Conservation (phyloP, 1,140 invertebrate genomes). For the Caenorhabditis elegans region DNA sequence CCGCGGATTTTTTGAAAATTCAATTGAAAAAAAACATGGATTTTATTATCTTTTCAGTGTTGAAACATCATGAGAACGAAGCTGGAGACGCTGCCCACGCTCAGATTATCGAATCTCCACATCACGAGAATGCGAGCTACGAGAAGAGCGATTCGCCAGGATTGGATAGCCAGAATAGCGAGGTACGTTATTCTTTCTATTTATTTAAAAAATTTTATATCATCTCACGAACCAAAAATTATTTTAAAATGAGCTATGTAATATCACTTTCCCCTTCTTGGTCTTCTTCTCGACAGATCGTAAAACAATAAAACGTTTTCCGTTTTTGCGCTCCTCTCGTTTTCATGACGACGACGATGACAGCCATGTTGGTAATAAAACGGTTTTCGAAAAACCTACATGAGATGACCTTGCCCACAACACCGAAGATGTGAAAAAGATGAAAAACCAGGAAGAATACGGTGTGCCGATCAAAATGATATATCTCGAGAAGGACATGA, state of each 20-base stretch:
- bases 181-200: background rate
- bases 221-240: background rate
- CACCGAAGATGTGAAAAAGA: background rate
- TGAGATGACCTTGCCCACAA: background rate
- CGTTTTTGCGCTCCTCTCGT: too few species aligned
- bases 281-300: background rate
- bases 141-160: conserved; percentile 12
- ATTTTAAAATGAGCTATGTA: background rate
- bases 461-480: background rate
- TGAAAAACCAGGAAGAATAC: background rate
- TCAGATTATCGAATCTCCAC: background rate
- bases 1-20: too few species aligned
- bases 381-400: background rate
- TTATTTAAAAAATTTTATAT: background rate
- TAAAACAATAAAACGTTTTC: too few species aligned
- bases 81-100: background rate
- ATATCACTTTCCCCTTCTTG: background rate
- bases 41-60: background rate
- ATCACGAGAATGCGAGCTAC: background rate
- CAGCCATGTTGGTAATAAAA: background rate
- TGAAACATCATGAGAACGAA: background rate
- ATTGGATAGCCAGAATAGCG: conserved; percentile 21
- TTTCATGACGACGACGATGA: too few species aligned
- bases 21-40: too few species aligned
- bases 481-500: background rate